Base-by-base conservation (phyloP, 1,140 invertebrate species). In the Phymorhynchus buccinoides region DNA sequence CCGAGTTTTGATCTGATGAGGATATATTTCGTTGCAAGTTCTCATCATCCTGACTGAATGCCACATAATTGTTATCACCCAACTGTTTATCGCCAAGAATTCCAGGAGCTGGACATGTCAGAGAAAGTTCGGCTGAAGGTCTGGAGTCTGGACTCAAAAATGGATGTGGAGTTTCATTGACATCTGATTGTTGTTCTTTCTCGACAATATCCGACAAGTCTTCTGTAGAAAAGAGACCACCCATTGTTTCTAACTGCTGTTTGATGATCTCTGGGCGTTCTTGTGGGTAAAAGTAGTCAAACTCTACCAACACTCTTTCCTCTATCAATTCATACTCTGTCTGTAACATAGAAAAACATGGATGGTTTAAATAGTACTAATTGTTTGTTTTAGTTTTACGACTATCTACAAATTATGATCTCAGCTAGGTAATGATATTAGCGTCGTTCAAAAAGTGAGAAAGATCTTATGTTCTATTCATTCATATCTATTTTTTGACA, bases 271-370 rank as follows among this genome's bases (percentile, higher is more conserved):
- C 56, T 62, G 56, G 71, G 37, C 73, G 35, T 41, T 75, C 73
- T 75, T 75, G 73, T 35, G 73, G 73, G 35, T 27, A 41, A 27
- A 75, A 75, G 37, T 14, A 27, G 37, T 75, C 73, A 39, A 75
- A 22, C 37, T 75, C 73, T 41, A 75, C 35, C 73, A 75, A 16
- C 16, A 75, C 37, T 27, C 35, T 75, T 41, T 41, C 35, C 18
- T 37, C 35, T 3, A 41, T 16, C 37, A 75, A 27, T 37, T 75
- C 35, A 22, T 35, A 41, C 41, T 75, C 7, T 22, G 22, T 41
- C 73, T 75, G 73, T 7, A 35, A 71, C 9, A 71, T 9, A 32
- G 7, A 0, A 75, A 42, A 37, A 37, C 0, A 32, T 22, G 22
- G 48, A 9, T 52, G 62, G 30, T 68, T n/a, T n/a, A n/a, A n/a